These are phyloP conservation scores for Galleria mellonella DNA, from an alignment of 1,140 invertebrate genomes.

Conservation along the genomic window DNA sequence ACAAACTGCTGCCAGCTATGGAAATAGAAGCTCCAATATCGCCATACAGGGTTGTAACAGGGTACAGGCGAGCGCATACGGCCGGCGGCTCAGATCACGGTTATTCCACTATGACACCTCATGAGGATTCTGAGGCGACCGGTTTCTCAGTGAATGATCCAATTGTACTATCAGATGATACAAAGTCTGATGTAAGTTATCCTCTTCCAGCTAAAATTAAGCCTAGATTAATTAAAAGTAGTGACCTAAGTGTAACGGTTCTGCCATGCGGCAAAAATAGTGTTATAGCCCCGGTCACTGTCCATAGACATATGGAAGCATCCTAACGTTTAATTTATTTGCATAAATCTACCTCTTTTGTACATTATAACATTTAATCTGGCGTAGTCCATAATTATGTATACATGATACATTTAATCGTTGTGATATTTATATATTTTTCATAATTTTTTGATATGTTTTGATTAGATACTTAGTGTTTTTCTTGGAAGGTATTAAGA, in stretches of 20 bases:
- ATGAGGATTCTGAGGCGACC: conserved; percentile 89
- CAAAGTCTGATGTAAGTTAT: conserved; percentile 77
- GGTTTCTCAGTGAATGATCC: conserved; percentile 81
- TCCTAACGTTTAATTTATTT: conserved; percentile 43
- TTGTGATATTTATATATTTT: no score
- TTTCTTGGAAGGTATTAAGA: no score
- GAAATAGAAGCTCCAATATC: conserved; percentile 83
- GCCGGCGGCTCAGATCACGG: conserved; percentile 94
- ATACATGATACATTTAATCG: no score
- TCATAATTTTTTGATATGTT: no score
- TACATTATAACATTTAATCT: conserved; percentile 21
- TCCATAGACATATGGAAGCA: conserved; percentile 88
- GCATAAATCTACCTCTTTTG: conserved; percentile 52
- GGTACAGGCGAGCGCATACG: conserved; percentile 85
- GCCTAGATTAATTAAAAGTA: conserved; percentile 58
- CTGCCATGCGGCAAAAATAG: conserved; percentile 77
- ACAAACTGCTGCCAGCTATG: conserved; percentile 75
- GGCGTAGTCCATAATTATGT: background rate
- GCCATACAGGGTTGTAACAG: conserved; percentile 90
- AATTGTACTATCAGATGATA: conserved; percentile 75
- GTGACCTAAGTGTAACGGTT: conserved; percentile 61
- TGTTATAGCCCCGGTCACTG: conserved; percentile 90
- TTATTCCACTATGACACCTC: conserved; percentile 95
- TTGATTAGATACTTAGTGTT: no score
- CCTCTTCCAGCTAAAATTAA: conserved; percentile 77